Percentiles rank a stretch among this genome's conserved stretches.
Conservation (phyloP, 1,140 invertebrate genomes). For the Listronotus bonariensis region DNA sequence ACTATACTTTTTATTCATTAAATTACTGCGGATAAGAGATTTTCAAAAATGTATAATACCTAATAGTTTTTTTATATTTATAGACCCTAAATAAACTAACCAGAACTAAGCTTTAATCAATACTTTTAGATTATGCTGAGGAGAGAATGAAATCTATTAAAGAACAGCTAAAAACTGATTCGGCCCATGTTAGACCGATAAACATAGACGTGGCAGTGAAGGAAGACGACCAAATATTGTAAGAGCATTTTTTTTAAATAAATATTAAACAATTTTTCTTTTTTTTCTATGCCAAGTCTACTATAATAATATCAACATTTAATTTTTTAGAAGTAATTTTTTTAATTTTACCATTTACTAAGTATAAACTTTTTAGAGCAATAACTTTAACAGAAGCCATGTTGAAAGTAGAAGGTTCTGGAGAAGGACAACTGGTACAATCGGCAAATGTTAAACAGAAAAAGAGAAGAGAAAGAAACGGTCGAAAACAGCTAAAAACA, state of each 20-base stretch:
- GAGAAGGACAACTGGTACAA: conserved; percentile 42
- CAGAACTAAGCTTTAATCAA: conserved; percentile 2
- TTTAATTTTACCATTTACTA: too few species aligned
- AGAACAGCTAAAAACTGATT: conserved; percentile 37
- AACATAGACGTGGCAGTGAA: conserved; percentile 46
- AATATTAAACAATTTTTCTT: too few species aligned
- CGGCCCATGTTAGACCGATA: conserved; percentile 39
- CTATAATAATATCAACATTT: too few species aligned
- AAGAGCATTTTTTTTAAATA: not conserved
- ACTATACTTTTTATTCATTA: too few species aligned
- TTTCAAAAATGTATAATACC: too few species aligned
- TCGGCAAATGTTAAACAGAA: conserved; percentile 36
- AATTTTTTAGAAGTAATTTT: too few species aligned
- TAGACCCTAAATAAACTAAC: not conserved
- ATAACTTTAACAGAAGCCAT: conserved; percentile 40
- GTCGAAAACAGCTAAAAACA: conserved; percentile 57
- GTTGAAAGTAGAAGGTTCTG: conserved; percentile 42
- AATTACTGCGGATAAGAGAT: too few species aligned
- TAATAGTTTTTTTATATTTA: conserved; percentile 1
- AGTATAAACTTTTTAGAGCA: conserved; percentile 43
- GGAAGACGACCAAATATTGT: conserved; percentile 22
- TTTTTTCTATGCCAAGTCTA: too few species aligned
- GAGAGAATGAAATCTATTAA: conserved; percentile 48
- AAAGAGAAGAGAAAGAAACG: conserved; percentile 48
- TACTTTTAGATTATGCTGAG: conserved; percentile 44